These are phyloP conservation scores for Pseudomyrmex cubaensis DNA, from an alignment of 1,140 invertebrate genomes.

Conservation along the genomic window DNA sequence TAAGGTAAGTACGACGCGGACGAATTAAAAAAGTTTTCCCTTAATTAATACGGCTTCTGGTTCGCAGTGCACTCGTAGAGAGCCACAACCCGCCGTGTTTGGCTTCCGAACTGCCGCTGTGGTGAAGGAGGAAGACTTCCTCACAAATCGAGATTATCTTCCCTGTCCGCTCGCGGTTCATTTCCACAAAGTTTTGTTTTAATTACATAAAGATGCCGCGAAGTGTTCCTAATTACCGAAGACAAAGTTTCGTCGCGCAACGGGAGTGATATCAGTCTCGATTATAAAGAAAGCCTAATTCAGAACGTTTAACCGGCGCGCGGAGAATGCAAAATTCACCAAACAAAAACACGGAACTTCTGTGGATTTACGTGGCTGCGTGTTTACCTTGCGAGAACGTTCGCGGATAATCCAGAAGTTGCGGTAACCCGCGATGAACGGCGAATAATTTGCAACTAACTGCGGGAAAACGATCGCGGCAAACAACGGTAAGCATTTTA, in stretches of 20 bases:
- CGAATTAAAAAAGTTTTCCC: slow-evolving; percentile 75
- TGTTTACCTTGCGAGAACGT: slow-evolving; percentile 32
- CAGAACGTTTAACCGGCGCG: slow-evolving; percentile 17
- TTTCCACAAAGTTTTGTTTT: slow-evolving; percentile 49
- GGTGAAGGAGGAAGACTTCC: background rate
- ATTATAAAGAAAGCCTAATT: slow-evolving; percentile 39
- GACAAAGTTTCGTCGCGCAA: slow-evolving; percentile 8
- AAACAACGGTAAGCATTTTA: slow-evolving; percentile 20
- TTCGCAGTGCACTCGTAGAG: slow-evolving; percentile 47
- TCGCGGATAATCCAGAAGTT: slow-evolving; percentile 22
- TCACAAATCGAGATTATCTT: slow-evolving; percentile 56
- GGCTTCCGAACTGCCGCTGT: slow-evolving; percentile 29
- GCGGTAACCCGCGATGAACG: slow-evolving; percentile 38
- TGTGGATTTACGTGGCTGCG: slow-evolving; percentile 21
- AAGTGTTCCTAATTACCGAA: slow-evolving; percentile 54
- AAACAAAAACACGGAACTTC: slow-evolving; percentile 28
- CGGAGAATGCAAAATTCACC: slow-evolving; percentile 32
- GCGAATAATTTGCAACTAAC: slow-evolving; percentile 41
- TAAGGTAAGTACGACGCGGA: slow-evolving; percentile 51
- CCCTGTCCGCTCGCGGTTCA: slow-evolving; percentile 19
- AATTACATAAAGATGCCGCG: slow-evolving; percentile 56
- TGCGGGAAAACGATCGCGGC: slow-evolving; percentile 19
- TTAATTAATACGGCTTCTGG: slow-evolving; percentile 72
- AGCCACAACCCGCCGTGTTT: slow-evolving; percentile 35
- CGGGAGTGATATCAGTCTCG: slow-evolving; percentile 27